Evolutionary conservation across 2,888 invertebrate species (phyloP).

Genomic region (Holacanthella duospinosa): DNA sequence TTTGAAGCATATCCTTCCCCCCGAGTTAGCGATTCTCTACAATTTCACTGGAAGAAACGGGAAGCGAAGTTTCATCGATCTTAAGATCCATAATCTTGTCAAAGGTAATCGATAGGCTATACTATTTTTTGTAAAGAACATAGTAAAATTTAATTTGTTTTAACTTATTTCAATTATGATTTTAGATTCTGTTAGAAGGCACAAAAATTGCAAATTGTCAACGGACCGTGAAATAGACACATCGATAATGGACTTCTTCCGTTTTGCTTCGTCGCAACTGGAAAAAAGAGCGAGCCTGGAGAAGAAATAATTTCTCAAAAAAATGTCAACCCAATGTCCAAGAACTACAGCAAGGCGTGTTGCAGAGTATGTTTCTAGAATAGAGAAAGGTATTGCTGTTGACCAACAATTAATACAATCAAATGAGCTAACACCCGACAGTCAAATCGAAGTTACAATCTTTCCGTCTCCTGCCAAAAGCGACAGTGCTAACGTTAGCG

Average conservation of each 20-base stretch:
- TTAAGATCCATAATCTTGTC: background rate
- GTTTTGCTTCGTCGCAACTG: background rate
- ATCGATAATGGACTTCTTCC: background rate
- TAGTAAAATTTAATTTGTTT: too few relatives aligned
- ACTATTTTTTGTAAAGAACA: too few relatives aligned
- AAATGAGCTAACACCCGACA: background rate
- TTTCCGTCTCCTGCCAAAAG: too few relatives aligned
- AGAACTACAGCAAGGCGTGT: too few relatives aligned
- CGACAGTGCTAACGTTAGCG: too few relatives aligned
- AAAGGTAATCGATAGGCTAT: too few relatives aligned
- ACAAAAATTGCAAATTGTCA: background rate
- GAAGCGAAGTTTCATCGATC: background rate
- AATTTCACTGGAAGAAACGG: conserved; percentile 1
- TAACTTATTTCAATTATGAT: too few relatives aligned
- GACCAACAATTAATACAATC: too few relatives aligned
- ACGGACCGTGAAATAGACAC: conserved; percentile 1
- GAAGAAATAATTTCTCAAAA: too few relatives aligned
- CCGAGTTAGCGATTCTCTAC: background rate
- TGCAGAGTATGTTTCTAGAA: background rate
- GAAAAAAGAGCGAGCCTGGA: too few relatives aligned
- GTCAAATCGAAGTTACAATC: too few relatives aligned
- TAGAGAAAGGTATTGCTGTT: background rate
- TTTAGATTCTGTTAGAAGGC: background rate
- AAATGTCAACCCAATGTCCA: too few relatives aligned
- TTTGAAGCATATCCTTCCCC: background rate